Base-by-base conservation (phyloP, 2,113 vertebrate species). In the Saguinus midas region DNA sequence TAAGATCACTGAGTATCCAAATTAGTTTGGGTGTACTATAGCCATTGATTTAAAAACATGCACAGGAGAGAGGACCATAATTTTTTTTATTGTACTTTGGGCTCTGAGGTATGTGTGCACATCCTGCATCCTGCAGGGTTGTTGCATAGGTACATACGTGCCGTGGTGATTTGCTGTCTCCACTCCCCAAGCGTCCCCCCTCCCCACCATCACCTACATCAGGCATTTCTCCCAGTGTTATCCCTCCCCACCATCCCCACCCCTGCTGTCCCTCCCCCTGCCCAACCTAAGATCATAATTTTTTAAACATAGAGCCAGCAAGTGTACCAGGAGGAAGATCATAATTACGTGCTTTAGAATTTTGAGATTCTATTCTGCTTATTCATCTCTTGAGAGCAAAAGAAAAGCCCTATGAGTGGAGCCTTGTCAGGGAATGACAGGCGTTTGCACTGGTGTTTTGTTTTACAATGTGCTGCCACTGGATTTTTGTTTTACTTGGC, bases 131-230 rank as follows among this genome's bases (percentile, higher is more conserved):
- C 52, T 18, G 52, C 52, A 52, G 52, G 52, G 17, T 16, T 52
- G 52, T 52, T 52, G 52, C 52, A 52, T 17, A 52, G 52, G 52
- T 52, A 52, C 52, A 52, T 52, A 52, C 16, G 5, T 17, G 16
- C 52, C 5, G 52, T 52, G 52, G 52, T 52, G 16, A 16, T 52
- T 52, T 52, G 52, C 52, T 52, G 16, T 52, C 52, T 52, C 16
- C 52, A 52, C 18, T 52, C 52, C 52, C 16, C 16, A 52, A 52
- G 16, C 5, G 1, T 52, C 1, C 52, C 52, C 52, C 1, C 52
- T 52, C 16, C 52, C 16, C 5, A 5, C 52, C 5, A 0, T 18
- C 1, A 4, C 16, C 52, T 52, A 17, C 16, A 17, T 52, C 52
- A 52, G 52, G 52, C 52, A 52, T 52, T 52, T 52, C 52, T 52